A percentile compares a stretch with the other conserved stretches of the same genome.
These are phyloP conservation scores for Trachythela sp. DNA, from an alignment of 64 coral and sea anemone genomes.

Conservation along the genomic window DNA sequence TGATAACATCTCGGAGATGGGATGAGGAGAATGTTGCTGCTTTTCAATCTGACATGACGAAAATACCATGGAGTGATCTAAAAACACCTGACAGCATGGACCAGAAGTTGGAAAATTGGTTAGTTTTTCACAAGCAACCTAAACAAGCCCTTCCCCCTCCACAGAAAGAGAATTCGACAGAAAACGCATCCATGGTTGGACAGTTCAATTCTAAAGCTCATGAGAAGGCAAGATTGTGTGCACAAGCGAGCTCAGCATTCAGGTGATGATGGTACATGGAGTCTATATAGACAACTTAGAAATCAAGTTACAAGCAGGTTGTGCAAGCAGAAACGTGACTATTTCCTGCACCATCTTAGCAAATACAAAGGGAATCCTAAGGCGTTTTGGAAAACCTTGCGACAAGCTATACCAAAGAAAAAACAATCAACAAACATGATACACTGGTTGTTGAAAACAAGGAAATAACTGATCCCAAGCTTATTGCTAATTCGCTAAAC, in stretches of 20 bases:
- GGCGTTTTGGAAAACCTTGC: slow-evolving; percentile 14
- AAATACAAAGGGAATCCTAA: slow-evolving; percentile 12
- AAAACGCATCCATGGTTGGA: background rate
- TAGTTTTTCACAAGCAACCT: background rate
- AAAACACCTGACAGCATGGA: background rate
- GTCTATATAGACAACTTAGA: slow-evolving; percentile 16
- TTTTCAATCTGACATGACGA: background rate
- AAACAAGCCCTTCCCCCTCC: background rate
- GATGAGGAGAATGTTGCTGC: background rate
- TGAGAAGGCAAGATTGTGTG: slow-evolving; percentile 8
- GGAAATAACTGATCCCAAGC: background rate
- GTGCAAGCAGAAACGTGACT: slow-evolving; percentile 4
- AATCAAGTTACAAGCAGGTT: slow-evolving; percentile 12
- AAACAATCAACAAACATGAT: background rate
- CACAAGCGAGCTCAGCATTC: background rate
- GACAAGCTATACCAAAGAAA: background rate
- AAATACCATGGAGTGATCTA: no score
- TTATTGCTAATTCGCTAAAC: background rate
- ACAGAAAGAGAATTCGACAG: slow-evolving; percentile 13
- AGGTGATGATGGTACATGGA: no score
- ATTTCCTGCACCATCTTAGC: background rate
- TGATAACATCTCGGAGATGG: slow-evolving; percentile 25
- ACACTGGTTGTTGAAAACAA: background rate
- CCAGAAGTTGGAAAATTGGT: background rate
- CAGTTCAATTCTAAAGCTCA: background rate